phyloP scores from a whole-genome alignment of 2,888 invertebrate species.

The Nymphalis urticae region DNA sequence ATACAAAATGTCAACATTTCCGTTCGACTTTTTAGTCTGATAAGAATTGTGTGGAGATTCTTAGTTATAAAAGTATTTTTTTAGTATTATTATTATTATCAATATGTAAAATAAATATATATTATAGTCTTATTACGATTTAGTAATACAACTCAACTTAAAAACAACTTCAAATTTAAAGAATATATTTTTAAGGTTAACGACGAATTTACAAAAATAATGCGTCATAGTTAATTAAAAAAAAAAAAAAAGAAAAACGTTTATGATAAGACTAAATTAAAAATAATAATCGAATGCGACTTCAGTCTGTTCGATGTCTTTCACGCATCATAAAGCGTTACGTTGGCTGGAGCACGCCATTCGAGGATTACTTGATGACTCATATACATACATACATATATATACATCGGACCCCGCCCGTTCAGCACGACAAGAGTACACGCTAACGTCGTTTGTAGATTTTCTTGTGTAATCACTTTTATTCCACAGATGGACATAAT shows the following conservation, averaged over 20 bases:
- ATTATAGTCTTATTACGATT: no score
- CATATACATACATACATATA: slow-evolving; percentile 14
- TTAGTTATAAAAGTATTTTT: not conserved
- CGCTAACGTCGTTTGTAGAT: not conserved
- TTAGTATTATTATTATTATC: not conserved
- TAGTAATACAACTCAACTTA: no score
- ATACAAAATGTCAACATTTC: slow-evolving; percentile 77
- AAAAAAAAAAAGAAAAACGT: not conserved
- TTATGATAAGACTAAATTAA: not conserved
- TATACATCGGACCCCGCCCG: not conserved
- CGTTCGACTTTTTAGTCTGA: slow-evolving; percentile 48
- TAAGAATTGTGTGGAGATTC: slow-evolving; percentile 42
- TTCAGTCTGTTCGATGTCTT: slow-evolving; percentile 38
- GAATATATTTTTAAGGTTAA: not conserved
- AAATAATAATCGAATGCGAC: not conserved
- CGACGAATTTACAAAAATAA: not conserved
- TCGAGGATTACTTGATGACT: slow-evolving; percentile 27
- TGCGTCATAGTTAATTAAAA: not conserved
- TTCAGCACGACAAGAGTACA: slow-evolving; percentile 1
- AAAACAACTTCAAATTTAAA: not conserved
- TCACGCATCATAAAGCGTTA: slow-evolving; percentile 63
- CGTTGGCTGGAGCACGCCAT: slow-evolving; percentile 55
- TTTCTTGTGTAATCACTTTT: not conserved
- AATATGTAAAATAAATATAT: not conserved
- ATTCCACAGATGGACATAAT: not conserved